Evolutionary conservation across 2,113 vertebrate genomes (phyloP).

Genomic region (Noctilio leporinus): DNA sequence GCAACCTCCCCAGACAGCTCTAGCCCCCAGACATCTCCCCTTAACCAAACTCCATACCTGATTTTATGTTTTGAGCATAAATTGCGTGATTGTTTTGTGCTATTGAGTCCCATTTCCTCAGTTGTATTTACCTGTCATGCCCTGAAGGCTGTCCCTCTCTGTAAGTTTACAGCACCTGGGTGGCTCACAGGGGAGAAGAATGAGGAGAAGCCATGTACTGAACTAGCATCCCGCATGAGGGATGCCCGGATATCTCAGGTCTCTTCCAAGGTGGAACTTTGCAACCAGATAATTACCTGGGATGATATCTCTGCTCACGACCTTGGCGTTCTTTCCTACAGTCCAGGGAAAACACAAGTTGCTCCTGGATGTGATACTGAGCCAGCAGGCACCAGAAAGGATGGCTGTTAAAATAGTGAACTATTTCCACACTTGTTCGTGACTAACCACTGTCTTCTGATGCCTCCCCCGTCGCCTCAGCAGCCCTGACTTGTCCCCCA

Average conservation of each 20-base stretch:
- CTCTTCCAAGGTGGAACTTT: neutral
- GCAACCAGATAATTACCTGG: neutral
- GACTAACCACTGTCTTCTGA: neutral
- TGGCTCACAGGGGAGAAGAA: neutral
- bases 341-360: neutral
- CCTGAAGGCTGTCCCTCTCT: neutral
- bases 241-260: neutral
- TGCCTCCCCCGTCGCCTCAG: accelerated
- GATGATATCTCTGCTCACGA: neutral
- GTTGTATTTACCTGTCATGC: no score
- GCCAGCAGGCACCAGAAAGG: neutral
- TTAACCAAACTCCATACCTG: neutral
- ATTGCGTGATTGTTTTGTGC: neutral
- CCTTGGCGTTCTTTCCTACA: neutral
- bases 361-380: neutral
- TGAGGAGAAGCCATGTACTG: neutral
- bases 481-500: no score
- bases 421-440: neutral
- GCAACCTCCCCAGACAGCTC: neutral
- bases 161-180: neutral
- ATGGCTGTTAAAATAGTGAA: neutral
- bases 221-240: neutral
- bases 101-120: neutral
- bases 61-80: neutral
- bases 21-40: neutral